Evolutionary conservation across 1,140 invertebrate genomes (phyloP).

Genomic region (Mactra quadrangularis): DNA sequence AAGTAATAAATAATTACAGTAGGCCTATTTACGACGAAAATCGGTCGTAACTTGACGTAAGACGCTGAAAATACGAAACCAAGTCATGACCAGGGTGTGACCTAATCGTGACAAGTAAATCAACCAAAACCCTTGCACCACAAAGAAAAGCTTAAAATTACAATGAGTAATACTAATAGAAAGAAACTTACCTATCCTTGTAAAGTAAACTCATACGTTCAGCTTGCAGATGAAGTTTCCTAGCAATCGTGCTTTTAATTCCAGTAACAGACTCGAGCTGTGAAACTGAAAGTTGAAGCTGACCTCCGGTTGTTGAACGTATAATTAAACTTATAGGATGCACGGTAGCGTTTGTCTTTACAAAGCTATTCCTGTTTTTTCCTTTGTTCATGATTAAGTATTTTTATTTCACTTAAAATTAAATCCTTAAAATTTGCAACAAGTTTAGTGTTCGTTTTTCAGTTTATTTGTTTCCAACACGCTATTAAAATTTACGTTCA

Average conservation of each 20-base stretch:
- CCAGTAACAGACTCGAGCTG: conserved; percentile 35
- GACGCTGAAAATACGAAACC: too few species aligned
- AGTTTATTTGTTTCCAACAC: conserved; percentile 9
- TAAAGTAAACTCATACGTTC: conserved; percentile 38
- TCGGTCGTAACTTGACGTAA: too few species aligned
- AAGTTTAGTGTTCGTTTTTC: neutral
- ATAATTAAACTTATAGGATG: conserved; percentile 23
- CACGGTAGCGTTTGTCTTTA: neutral
- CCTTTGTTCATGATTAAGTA: conserved; percentile 12
- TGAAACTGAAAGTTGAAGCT: conserved; percentile 56
- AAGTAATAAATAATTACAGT: too few species aligned
- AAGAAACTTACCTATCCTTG: conserved; percentile 56
- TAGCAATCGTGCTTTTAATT: conserved; percentile 47
- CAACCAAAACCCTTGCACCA: too few species aligned
- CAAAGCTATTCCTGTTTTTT: neutral
- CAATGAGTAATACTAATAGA: neutral
- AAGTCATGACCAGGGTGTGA: too few species aligned
- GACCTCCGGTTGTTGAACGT: conserved; percentile 36
- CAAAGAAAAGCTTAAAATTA: too few species aligned
- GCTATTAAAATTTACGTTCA: neutral
- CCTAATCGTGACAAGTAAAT: too few species aligned
- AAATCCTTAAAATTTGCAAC: too few species aligned
- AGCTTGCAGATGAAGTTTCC: conserved; percentile 46
- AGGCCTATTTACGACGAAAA: too few species aligned
- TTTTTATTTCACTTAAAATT: too few species aligned